These are phyloP conservation scores for Labeo calbasu DNA, from an alignment of 2,797 vertebrate genomes.

Conservation along the genomic window DNA sequence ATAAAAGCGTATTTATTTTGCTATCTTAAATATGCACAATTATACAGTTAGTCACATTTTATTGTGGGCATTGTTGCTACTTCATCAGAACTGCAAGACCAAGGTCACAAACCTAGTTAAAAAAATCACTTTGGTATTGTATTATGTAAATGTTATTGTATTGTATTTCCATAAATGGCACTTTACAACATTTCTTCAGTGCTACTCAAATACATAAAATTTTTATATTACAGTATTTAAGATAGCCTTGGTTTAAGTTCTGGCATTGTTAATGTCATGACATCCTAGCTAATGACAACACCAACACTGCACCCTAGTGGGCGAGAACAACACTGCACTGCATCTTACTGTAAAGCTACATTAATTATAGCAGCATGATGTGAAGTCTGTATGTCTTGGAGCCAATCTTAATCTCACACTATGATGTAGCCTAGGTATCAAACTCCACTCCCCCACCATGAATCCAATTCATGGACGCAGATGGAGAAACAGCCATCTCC, in stretches of 20 bases:
- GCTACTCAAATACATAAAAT: background rate
- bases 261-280: background rate
- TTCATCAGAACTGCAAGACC: background rate
- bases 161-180: background rate
- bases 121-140: background rate
- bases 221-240: background rate
- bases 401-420: background rate
- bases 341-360: background rate
- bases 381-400: background rate
- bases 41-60: background rate
- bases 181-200: background rate
- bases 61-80: background rate
- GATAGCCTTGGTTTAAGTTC: background rate
- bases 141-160: background rate
- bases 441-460: slow-evolving; percentile 45
- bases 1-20: background rate
- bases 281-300: background rate
- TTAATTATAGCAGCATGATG: background rate
- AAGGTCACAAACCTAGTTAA: background rate
- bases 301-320: slow-evolving; percentile 1
- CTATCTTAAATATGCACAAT: background rate
- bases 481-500: slow-evolving; percentile 57
- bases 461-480: slow-evolving; percentile 52
- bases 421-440: slow-evolving; percentile 21
- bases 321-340: background rate